Conservation (phyloP, 37 sponge, comb jelly and placozoan genomes). For the Chondrilla cf. caribensis region DNA sequence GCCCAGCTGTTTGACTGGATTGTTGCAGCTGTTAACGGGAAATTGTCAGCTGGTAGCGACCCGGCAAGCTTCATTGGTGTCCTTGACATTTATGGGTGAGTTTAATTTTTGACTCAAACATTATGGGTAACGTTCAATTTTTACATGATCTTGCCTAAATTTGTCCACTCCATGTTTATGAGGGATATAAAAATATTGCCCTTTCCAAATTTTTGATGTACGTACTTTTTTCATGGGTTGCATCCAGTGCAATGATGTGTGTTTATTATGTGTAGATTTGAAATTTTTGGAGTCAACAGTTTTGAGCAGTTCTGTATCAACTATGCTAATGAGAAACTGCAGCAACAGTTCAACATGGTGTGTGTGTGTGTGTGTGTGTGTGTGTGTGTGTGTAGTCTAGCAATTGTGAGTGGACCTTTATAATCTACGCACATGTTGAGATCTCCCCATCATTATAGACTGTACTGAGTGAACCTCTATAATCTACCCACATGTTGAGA, state of each 20-base stretch:
- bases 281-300: conserved; percentile 73
- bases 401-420: too few relatives aligned
- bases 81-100: conserved; percentile 91
- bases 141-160: too few relatives aligned
- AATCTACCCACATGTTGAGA: too few relatives aligned
- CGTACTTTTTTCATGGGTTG: too few relatives aligned
- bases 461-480: too few relatives aligned
- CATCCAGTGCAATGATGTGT: too few relatives aligned
- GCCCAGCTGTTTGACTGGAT: conserved; percentile 82
- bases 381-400: neutral
- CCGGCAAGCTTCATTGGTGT: conserved; percentile 77
- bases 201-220: neutral
- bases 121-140: neutral
- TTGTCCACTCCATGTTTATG: neutral
- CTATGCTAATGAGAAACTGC: conserved; percentile 96
- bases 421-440: too few relatives aligned
- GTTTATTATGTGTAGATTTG: too few relatives aligned
- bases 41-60: conserved; percentile 26
- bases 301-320: conserved; percentile 99
- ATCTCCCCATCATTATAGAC: too few relatives aligned
- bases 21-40: conserved; percentile 63
- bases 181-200: neutral
- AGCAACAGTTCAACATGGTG: conserved; percentile 87
- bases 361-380: conserved; percentile 20
- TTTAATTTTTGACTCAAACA: neutral